phyloP scores from a whole-genome alignment of 2,113 vertebrate genomes.

The Cinclus cinclus region DNA sequence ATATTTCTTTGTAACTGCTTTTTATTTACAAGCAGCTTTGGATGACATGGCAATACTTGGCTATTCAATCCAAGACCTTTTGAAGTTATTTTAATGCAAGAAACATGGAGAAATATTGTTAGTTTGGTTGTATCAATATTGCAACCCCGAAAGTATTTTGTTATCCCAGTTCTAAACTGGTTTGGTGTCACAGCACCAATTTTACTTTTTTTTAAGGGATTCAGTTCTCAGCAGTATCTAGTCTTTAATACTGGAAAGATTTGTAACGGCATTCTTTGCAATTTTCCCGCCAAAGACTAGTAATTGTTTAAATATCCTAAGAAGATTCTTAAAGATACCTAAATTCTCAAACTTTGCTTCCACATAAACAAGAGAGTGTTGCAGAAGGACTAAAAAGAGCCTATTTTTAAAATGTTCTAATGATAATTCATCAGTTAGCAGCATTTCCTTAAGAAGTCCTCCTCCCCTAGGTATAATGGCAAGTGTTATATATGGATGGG shows the following conservation, averaged over 20 bases:
- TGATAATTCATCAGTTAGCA: background rate
- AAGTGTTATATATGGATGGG: background rate
- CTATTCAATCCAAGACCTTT: background rate
- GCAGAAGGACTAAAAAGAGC: background rate
- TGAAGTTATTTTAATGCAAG: background rate
- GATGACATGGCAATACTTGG: background rate
- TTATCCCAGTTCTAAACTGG: background rate
- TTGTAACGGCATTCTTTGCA: background rate
- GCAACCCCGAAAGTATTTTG: background rate
- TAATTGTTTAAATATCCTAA: background rate
- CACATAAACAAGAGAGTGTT: background rate
- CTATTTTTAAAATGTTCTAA: background rate
- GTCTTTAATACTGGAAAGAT: background rate
- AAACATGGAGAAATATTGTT: background rate
- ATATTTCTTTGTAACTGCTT: background rate
- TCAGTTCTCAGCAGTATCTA: background rate
- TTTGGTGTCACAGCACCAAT: background rate
- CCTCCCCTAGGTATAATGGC: background rate
- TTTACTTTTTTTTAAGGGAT: background rate
- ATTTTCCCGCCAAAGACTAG: background rate
- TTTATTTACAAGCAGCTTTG: background rate
- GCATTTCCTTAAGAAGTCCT: background rate
- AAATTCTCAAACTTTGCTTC: background rate
- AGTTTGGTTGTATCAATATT: background rate
- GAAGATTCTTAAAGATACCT: background rate